Percentiles rank a stretch among this genome's conserved stretches.
These are phyloP conservation scores for Endotricha flammealis DNA, from an alignment of 2,888 invertebrate species.

Conservation along the genomic window DNA sequence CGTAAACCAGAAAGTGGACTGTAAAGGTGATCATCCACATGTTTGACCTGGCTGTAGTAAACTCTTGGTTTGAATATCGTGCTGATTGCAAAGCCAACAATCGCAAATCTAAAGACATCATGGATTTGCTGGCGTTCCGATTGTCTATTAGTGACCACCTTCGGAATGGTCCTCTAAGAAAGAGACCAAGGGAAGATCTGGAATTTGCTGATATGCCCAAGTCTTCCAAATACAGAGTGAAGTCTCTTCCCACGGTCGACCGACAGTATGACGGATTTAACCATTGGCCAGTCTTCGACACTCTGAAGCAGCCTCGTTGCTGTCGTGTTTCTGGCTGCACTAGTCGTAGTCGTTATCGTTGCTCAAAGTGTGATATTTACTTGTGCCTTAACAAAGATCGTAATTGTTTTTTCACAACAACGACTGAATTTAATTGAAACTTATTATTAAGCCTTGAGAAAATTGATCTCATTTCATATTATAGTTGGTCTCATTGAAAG, in stretches of 20 bases:
- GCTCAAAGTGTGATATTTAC: conserved; percentile 11
- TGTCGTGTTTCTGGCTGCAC: conserved; percentile 8
- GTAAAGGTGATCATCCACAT: conserved; percentile 34
- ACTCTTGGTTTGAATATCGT: conserved; percentile 3
- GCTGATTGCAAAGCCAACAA: background rate
- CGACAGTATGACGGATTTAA: conserved; percentile 16
- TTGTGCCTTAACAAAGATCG: conserved; percentile 10
- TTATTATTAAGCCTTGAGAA: too few species aligned
- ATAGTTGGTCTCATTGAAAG: too few species aligned
- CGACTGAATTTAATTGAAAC: background rate
- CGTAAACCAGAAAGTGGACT: conserved; percentile 19
- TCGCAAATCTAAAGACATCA: conserved; percentile 5
- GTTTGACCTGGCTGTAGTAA: conserved; percentile 18
- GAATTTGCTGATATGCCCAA: conserved; percentile 16
- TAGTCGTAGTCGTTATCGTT: conserved; percentile 2
- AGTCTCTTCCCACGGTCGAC: conserved; percentile 16
- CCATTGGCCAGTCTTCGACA: conserved; percentile 11
- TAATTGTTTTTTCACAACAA: conserved; percentile 14
- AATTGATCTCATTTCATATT: too few species aligned
- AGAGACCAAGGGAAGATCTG: conserved; percentile 13
- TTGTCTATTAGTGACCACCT: conserved; percentile 20
- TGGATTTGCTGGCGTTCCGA: conserved; percentile 22
- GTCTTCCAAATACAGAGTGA: conserved; percentile 16
- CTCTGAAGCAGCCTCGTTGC: conserved; percentile 4
- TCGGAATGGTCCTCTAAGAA: conserved; percentile 16